phyloP scores from a whole-genome alignment of 2,888 invertebrate genomes.

The Malacosoma neustria region DNA sequence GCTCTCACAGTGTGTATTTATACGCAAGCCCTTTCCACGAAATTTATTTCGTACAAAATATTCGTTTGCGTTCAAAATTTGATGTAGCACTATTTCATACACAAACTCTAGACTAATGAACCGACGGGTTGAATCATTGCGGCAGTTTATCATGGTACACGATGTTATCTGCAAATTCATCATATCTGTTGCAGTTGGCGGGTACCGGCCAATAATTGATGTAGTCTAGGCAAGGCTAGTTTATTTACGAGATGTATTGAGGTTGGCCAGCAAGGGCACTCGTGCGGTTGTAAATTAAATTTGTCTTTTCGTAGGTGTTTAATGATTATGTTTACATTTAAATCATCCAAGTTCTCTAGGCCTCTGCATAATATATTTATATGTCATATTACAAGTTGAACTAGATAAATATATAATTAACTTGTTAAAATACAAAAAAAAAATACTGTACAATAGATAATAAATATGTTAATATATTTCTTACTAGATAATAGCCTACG shows the following conservation, averaged over 20 bases:
- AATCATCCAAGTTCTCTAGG: not conserved
- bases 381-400: no score
- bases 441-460: no score
- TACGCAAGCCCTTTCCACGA: no score
- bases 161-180: constrained; percentile 14
- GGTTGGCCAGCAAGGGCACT: constrained; percentile 6
- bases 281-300: not conserved
- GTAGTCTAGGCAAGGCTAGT: constrained; percentile 5
- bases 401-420: no score
- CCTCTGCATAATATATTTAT: no score
- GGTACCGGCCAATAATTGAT: constrained; percentile 9
- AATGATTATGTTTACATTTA: not conserved
- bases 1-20: no score
- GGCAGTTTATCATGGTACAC: constrained; percentile 11
- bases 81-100: not conserved
- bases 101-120: constrained; percentile 17
- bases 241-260: constrained; percentile 9
- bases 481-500: no score
- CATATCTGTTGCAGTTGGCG: constrained; percentile 7
- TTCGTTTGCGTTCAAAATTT: not conserved
- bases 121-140: constrained; percentile 12
- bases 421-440: no score
- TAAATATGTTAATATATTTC: no score
- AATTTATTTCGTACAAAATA: not conserved
- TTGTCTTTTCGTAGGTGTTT: not conserved